Percentiles rank a stretch among this genome's conserved stretches.
Evolutionary conservation across 2,888 invertebrate genomes (phyloP).

Genomic region (Tyria jacobaeae): DNA sequence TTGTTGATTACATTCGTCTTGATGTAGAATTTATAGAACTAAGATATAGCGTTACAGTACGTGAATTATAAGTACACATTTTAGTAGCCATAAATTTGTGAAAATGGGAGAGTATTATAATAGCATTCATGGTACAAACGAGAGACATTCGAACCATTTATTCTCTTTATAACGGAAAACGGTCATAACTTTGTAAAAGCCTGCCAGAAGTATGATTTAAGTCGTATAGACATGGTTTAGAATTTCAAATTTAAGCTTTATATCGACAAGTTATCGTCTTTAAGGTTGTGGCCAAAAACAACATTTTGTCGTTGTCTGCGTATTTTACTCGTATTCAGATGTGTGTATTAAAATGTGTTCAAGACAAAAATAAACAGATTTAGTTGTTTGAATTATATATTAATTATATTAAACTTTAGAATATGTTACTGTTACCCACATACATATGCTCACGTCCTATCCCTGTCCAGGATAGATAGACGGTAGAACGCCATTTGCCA

Average conservation of each 20-base stretch:
- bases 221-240: constrained; percentile 18
- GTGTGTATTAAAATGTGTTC: too few relatives aligned
- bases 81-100: constrained; percentile 44
- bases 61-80: constrained; percentile 31
- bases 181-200: constrained; percentile 26
- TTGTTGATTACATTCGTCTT: constrained; percentile 42
- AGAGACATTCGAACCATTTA: constrained; percentile 38
- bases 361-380: too few relatives aligned
- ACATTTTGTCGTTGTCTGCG: constrained; percentile 43
- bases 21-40: constrained; percentile 49
- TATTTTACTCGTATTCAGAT: constrained; percentile 2
- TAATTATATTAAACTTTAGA: too few relatives aligned
- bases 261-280: constrained; percentile 22
- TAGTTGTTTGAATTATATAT: too few relatives aligned
- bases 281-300: constrained; percentile 33
- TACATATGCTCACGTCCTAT: too few relatives aligned
- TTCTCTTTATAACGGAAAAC: constrained; percentile 29
- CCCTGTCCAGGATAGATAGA: too few relatives aligned
- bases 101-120: constrained; percentile 33
- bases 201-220: constrained; percentile 26
- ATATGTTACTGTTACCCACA: too few relatives aligned
- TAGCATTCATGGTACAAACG: constrained; percentile 26
- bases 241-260: constrained; percentile 40
- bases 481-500: too few relatives aligned
- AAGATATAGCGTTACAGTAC: constrained; percentile 36